Conservation (phyloP, 2,888 invertebrate genomes). For the Pecten maximus region DNA sequence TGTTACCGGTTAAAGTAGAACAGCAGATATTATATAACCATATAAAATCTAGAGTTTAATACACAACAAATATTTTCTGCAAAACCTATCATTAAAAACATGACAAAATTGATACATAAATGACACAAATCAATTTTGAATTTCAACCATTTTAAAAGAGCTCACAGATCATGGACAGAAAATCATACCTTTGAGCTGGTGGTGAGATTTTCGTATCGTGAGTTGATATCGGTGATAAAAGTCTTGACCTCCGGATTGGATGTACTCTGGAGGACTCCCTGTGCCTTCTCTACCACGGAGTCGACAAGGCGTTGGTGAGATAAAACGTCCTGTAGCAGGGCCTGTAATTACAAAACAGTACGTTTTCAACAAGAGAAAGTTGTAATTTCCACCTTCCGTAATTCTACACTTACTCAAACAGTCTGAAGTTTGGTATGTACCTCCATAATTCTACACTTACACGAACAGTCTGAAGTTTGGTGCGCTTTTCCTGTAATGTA, state of each 20-base stretch:
- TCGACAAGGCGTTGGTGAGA: constrained; percentile 95
- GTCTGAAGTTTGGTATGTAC: too few relatives aligned
- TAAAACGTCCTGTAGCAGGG: constrained; percentile 92
- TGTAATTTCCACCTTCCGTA: too few relatives aligned
- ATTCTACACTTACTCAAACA: too few relatives aligned
- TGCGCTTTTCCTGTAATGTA: constrained; percentile 94
- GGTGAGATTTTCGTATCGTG: constrained; percentile 75
- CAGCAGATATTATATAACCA: too few relatives aligned
- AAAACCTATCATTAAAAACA: background rate
- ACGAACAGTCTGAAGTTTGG: constrained; percentile 92
- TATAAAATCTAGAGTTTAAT: too few relatives aligned
- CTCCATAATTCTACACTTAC: constrained; percentile 77
- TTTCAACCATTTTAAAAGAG: background rate
- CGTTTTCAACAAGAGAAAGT: too few relatives aligned
- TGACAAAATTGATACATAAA: background rate
- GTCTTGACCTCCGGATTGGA: constrained; percentile 78
- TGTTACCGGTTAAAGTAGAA: too few relatives aligned
- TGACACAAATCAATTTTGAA: too few relatives aligned
- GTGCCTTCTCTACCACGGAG: constrained; percentile 93
- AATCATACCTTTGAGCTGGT: constrained; percentile 73
- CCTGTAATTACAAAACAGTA: constrained; percentile 81
- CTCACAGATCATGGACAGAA: background rate
- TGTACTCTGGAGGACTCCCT: constrained; percentile 88
- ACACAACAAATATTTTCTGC: too few relatives aligned
- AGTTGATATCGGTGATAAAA: constrained; percentile 74